A percentile compares a stretch with the other conserved stretches of the same genome.
These are phyloP conservation scores for Lumbricus terrestris DNA, from an alignment of 2,888 invertebrate genomes.

Conservation along the genomic window DNA sequence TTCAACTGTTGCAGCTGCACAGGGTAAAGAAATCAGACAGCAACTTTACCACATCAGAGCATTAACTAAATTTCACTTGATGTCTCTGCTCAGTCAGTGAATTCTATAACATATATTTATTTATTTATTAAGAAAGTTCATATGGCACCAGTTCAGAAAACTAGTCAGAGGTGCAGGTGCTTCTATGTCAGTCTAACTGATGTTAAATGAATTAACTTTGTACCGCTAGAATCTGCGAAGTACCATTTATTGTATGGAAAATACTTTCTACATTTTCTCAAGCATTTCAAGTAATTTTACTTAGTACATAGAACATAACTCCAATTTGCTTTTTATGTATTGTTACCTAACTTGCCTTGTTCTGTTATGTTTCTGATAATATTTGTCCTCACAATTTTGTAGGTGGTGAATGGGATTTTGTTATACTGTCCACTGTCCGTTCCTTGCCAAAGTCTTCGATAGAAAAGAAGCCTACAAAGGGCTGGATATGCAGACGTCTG, in stretches of 20 bases:
- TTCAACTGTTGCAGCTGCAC: constrained; percentile 35
- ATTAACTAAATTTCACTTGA: background rate
- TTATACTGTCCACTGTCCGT: constrained; percentile 51
- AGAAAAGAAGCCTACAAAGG: constrained; percentile 45
- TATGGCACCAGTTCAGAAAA: too few species aligned
- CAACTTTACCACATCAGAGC: background rate
- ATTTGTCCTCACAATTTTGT: background rate
- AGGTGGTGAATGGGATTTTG: constrained; percentile 54
- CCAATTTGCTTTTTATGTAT: background rate
- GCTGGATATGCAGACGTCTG: constrained; percentile 49
- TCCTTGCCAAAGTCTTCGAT: constrained; percentile 48
- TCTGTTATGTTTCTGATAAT: background rate
- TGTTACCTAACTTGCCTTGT: too few species aligned
- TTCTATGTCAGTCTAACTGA: too few species aligned
- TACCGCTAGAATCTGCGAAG: background rate
- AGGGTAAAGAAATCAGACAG: constrained; percentile 28
- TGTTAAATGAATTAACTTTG: background rate
- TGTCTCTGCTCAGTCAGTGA: background rate
- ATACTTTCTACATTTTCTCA: background rate
- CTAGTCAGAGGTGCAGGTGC: too few species aligned
- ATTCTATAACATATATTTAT: background rate
- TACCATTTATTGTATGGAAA: background rate
- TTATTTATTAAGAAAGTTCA: too few species aligned
- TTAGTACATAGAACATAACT: background rate
- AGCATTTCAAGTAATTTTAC: background rate